A percentile compares a stretch with the other conserved stretches of the same genome.
Evolutionary conservation across 2,113 vertebrate genomes (phyloP).

Genomic region (Oncorhynchus nerka): DNA sequence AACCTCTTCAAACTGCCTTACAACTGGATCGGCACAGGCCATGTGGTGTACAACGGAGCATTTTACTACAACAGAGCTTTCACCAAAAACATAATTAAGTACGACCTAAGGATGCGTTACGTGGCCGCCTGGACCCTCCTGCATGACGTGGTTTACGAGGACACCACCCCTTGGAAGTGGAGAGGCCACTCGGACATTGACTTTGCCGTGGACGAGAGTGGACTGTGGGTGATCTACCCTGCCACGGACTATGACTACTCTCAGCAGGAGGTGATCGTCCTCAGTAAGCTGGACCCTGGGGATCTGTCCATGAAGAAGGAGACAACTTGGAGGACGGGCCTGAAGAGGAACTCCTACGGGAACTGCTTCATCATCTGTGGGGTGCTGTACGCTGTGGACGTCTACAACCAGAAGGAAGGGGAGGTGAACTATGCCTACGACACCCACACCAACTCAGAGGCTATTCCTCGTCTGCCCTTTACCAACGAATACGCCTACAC

Average conservation of each 20-base stretch:
- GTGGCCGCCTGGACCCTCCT: slow-evolving; percentile 91
- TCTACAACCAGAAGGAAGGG: slow-evolving; percentile 86
- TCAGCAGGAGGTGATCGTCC: slow-evolving; percentile 88
- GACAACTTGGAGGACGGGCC: slow-evolving; percentile 89
- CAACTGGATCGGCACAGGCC: slow-evolving; percentile 97
- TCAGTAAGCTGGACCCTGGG: slow-evolving; percentile 87
- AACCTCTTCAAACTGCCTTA: slow-evolving; percentile 97
- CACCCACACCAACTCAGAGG: slow-evolving; percentile 90
- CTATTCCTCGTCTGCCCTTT: slow-evolving; percentile 85
- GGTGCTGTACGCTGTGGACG: slow-evolving; percentile 90
- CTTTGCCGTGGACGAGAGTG: slow-evolving; percentile 94
- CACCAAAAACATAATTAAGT: slow-evolving; percentile 98
- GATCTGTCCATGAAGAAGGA: slow-evolving; percentile 90
- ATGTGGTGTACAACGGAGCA: slow-evolving; percentile 90
- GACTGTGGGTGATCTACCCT: slow-evolving; percentile 97
- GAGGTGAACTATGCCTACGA: slow-evolving; percentile 92
- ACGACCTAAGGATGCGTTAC: slow-evolving; percentile 89
- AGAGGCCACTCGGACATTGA: slow-evolving; percentile 95
- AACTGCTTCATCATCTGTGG: slow-evolving; percentile 98
- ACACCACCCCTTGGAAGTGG: slow-evolving; percentile 97
- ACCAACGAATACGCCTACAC: slow-evolving; percentile 86
- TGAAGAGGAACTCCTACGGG: slow-evolving; percentile 87
- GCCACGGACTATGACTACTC: slow-evolving; percentile 81
- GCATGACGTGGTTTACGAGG: slow-evolving; percentile 89
- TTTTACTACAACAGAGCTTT: slow-evolving; percentile 98